These are phyloP conservation scores for Nycticorax nycticorax DNA, from an alignment of 2,113 vertebrate species.

Conservation along the genomic window DNA sequence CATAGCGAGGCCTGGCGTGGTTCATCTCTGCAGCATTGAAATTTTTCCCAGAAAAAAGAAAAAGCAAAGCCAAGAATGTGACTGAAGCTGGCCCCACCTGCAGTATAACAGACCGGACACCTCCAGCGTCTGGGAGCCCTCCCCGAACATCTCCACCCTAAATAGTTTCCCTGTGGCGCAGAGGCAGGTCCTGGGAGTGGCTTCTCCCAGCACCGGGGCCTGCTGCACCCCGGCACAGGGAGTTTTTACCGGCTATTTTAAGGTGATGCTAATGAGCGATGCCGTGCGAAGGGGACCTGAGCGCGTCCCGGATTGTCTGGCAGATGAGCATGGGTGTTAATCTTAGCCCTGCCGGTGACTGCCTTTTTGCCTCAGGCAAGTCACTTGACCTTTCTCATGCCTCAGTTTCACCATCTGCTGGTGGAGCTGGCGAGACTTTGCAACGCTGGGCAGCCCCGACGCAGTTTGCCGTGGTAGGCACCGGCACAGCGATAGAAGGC, in stretches of 20 bases:
- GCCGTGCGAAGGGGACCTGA: not conserved
- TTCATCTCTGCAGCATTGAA: constrained; percentile 73
- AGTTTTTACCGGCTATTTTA: not conserved
- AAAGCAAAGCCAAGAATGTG: constrained; percentile 24
- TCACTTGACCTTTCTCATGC: not conserved
- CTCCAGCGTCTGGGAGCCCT: constrained; percentile 48
- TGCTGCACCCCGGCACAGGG: not conserved
- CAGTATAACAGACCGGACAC: constrained; percentile 29
- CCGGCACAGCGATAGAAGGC: not conserved
- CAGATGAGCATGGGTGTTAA: not conserved
- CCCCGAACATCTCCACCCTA: constrained; percentile 56
- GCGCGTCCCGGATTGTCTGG: not conserved
- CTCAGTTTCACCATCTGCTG: constrained; percentile 2
- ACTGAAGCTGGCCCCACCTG: constrained; percentile 26
- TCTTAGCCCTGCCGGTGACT: not conserved
- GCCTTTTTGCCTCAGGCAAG: not conserved
- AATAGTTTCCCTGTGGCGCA: constrained; percentile 50
- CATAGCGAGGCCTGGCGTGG: constrained; percentile 81
- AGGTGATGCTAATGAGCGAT: constrained; percentile 11
- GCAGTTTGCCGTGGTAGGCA: not conserved
- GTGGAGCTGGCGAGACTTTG: not conserved
- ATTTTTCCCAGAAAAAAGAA: not conserved
- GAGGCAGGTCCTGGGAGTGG: constrained; percentile 62
- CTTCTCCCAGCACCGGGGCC: constrained; percentile 8
- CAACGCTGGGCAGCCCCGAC: not conserved